These are phyloP conservation scores for Phrynocephalus guinanensis DNA, from an alignment of 2,797 vertebrate species.

Conservation along the genomic window DNA sequence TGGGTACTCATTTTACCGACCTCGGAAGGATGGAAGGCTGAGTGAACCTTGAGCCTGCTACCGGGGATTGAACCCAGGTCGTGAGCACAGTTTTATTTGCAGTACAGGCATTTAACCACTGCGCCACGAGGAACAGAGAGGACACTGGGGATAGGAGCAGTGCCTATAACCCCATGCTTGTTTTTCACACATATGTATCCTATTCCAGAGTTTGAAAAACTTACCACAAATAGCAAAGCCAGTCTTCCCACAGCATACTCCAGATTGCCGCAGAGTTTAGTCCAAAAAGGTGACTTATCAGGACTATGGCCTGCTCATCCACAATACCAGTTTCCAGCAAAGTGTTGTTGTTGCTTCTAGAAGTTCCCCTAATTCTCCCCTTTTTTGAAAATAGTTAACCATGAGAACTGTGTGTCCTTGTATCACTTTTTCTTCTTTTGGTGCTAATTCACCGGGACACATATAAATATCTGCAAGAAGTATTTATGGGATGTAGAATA, in stretches of 20 bases:
- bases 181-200: neutral
- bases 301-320: no score
- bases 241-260: no score
- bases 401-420: constrained; percentile 38
- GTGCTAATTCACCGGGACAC: constrained; percentile 51
- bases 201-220: no score
- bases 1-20: no score
- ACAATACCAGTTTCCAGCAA: no score
- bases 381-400: constrained; percentile 28
- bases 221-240: no score
- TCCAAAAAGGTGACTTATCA: neutral
- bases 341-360: neutral
- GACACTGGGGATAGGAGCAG: neutral
- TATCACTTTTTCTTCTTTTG: constrained; percentile 38
- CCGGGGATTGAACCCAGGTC: no score
- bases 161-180: neutral
- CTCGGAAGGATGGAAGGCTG: no score
- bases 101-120: no score
- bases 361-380: neutral
- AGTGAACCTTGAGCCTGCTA: no score
- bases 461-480: constrained; percentile 62
- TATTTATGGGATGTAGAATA: constrained; percentile 64
- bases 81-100: no score
- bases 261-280: no score
- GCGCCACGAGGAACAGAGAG: neutral